Evolutionary conservation across 2,888 invertebrate species (phyloP), one percentile per base, ranked within the genome.

Genomic region (Pterobdella sp.): DNA sequence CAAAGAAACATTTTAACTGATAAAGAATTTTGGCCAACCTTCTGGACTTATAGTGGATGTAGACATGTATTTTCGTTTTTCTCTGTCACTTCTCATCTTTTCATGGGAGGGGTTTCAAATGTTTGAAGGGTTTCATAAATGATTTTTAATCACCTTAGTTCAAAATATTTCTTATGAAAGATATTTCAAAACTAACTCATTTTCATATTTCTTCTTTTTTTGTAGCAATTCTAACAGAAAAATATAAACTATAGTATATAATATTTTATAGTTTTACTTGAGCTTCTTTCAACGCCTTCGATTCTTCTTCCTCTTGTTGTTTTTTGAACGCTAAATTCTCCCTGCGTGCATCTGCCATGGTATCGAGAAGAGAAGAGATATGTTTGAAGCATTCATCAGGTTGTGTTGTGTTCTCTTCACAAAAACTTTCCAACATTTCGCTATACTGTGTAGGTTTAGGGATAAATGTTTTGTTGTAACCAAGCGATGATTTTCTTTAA

Each of bases 321-420:
- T 90, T 88, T 42, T 90, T 87, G 84, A 91, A 89, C 76, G 91
- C 91, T 80, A 92, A 92, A 81, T 93, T 94, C 81, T 95, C 94
- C 56, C 90, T 89, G 73, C 90, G 87, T 0, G 94, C 93, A 81
- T 95, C 94, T 14, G 87, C 85, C 78, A 94, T 88, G 34, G 92
- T 89, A 34, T 88, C 86, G 7, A 95, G 86, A 86, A 96, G 95
- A 1, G 89, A 87, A 85, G 94, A 94, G 80, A 95, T 90, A 66
- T 93, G 91, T 1, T 92, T 93, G 85, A 95, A 95, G 85, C 95
- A 91, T 81, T 93, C 93, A 79, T 94, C 94, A 0, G 94, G 94
- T 74, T 94, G 92, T 2, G 80, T 79, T 0, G 88, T 88, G 18
- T 82, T 80, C 79, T 95, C 94, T 84, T 95, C 94, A 37, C 94